phyloP scores from a whole-genome alignment of 2,888 invertebrate genomes.

The Biston stratarius region DNA sequence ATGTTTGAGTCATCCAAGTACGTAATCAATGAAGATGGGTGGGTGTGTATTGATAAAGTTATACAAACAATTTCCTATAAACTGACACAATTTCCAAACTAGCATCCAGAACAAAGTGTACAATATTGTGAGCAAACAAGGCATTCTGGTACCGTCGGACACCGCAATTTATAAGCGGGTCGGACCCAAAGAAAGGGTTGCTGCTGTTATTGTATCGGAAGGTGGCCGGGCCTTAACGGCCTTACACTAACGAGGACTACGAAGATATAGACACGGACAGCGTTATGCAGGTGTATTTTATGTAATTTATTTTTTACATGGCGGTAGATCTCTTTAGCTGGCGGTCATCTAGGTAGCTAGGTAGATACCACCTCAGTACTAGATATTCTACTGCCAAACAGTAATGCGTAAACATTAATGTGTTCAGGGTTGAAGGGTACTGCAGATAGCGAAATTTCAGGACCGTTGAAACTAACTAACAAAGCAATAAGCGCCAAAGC shows the following conservation, averaged over 20 bases:
- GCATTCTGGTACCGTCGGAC: conserved; percentile 68
- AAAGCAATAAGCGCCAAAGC: no score
- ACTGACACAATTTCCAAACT: conserved; percentile 30
- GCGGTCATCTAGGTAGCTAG: no score
- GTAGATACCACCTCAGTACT: no score
- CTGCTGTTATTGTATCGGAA: conserved; percentile 85
- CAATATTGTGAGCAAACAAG: conserved; percentile 69
- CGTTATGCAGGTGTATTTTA: neutral
- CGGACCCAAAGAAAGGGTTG: conserved; percentile 74
- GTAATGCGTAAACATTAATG: no score
- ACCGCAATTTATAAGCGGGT: conserved; percentile 81
- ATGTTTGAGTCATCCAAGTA: neutral
- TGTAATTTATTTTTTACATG: no score
- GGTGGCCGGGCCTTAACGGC: conserved; percentile 80
- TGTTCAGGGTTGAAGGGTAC: no score
- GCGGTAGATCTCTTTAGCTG: no score
- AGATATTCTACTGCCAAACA: no score
- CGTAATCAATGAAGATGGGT: neutral
- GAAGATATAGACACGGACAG: conserved; percentile 43
- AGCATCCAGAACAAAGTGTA: conserved; percentile 46
- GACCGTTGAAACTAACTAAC: no score
- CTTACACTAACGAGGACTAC: conserved; percentile 51
- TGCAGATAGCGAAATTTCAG: no score
- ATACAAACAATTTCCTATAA: conserved; percentile 17
- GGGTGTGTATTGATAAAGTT: conserved; percentile 4